Base-by-base conservation (phyloP, 2,797 vertebrate genomes). In the Anguilla marmorata region DNA sequence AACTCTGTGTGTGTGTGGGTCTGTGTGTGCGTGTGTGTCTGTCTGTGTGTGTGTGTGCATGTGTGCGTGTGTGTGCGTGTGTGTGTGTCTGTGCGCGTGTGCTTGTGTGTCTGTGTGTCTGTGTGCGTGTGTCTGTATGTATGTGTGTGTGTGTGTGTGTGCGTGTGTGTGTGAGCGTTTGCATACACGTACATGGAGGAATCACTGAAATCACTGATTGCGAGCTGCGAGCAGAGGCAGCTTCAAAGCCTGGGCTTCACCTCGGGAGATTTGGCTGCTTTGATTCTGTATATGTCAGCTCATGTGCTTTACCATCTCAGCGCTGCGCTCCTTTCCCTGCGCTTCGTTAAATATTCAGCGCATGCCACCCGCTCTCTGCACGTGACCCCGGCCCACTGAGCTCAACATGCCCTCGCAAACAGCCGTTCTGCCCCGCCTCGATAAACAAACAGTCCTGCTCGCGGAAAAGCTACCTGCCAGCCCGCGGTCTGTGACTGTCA, bases 241-340 rank as follows among this genome's bases (percentile, higher is more conserved):
- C 52, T 90, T 82, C 30, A 63, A 48, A 54, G 76, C 88, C 84
- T 74, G 21, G 85, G 83, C 87, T 74, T 87, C 90, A 87, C 87
- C 84, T 88, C 90, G 85, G 85, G 76, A 93, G 88, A 84, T 88
- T 41, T 27, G 2, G 79, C 88, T 88, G 89, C 89, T 85, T 89
- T 84, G 89, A 92, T 89, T 92, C 90, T 90, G 89, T 91, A 89
- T 88, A 87, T 86, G 90, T 91, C 89, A 93, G 93, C 93, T 94
- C 48, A 80, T 52, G 90, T 92, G 93, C 91, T 93, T 87, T 24
- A 72, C 90, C 87, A 91, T 92, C 94, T 93, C 91, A 33, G 21
- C 9, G 85, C 50, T 27, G 85, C 60, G 21, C 60, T 69, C 54
- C 50, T 69, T 27, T 48, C 37, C 60, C 85, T 87, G 27, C 12